Evolutionary conservation across 2,888 invertebrate genomes (phyloP).

Genomic region (Synanthedon tipuliformis): DNA sequence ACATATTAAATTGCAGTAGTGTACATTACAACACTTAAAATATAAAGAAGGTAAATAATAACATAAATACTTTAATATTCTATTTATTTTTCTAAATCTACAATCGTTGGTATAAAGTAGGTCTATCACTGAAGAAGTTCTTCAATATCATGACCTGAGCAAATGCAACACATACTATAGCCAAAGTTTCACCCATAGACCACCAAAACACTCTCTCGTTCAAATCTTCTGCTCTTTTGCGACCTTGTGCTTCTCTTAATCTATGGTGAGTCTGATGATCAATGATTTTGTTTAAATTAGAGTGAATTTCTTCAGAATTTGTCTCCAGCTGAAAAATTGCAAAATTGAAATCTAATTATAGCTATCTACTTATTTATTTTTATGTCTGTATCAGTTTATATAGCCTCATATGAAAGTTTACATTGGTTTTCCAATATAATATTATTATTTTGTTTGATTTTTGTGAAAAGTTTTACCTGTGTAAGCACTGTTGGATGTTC

Average conservation of each 20-base stretch:
- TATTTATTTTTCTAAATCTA: conserved; percentile 23
- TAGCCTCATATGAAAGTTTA: background rate
- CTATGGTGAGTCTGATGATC: conserved; percentile 98
- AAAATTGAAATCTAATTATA: too few relatives aligned
- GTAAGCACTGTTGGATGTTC: conserved; percentile 94
- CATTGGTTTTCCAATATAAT: background rate
- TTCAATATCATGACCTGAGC: conserved; percentile 91
- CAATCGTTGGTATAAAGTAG: conserved; percentile 55
- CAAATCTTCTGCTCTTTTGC: conserved; percentile 95
- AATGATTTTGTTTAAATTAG: conserved; percentile 85
- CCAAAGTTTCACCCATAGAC: conserved; percentile 89
- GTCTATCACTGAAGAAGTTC: conserved; percentile 83
- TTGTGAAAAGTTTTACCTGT: conserved; percentile 67
- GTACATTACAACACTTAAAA: background rate
- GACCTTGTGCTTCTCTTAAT: conserved; percentile 92
- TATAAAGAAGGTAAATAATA: background rate
- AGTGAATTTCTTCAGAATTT: conserved; percentile 90
- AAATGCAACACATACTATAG: conserved; percentile 87
- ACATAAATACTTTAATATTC: conserved; percentile 1
- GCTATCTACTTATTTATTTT: too few relatives aligned
- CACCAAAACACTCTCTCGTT: conserved; percentile 95
- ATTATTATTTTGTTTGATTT: background rate
- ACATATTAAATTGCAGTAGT: too few relatives aligned
- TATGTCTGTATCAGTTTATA: background rate
- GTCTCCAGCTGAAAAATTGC: conserved; percentile 84